Evolutionary conservation across 2,113 vertebrate species (phyloP).

Genomic region (Morone chrysops): DNA sequence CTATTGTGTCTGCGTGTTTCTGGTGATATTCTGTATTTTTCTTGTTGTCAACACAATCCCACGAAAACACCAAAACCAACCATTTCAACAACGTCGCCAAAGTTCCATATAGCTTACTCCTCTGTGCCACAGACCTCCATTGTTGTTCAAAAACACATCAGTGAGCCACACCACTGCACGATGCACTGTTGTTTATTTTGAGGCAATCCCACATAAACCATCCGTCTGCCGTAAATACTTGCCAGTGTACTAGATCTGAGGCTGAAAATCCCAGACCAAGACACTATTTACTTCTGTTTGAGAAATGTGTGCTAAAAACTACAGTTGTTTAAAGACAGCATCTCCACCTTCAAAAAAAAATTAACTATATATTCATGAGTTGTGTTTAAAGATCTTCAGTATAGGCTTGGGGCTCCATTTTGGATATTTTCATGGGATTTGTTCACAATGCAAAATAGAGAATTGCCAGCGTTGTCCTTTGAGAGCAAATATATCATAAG

Average conservation of each 20-base stretch:
- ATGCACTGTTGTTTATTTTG: neutral
- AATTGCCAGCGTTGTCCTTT: neutral
- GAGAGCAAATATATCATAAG: neutral
- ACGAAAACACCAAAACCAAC: neutral
- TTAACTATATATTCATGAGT: neutral
- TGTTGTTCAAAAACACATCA: neutral
- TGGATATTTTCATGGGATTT: neutral
- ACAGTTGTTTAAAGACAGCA: neutral
- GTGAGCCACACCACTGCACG: neutral
- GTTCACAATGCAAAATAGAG: neutral
- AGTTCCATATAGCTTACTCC: neutral
- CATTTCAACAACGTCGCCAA: neutral
- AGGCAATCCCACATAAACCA: neutral
- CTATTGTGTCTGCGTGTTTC: neutral
- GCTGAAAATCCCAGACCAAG: neutral
- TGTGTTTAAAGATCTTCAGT: neutral
- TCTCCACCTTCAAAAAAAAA: neutral
- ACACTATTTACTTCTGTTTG: neutral
- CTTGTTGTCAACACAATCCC: neutral
- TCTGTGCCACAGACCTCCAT: neutral
- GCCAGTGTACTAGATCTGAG: neutral
- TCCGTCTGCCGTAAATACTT: neutral
- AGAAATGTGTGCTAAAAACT: neutral
- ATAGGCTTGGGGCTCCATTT: neutral
- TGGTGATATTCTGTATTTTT: neutral